A percentile compares a stretch with the other conserved stretches of the same genome.
These are phyloP conservation scores for Gryllus bimaculatus DNA, from an alignment of 1,140 invertebrate species.

Conservation along the genomic window DNA sequence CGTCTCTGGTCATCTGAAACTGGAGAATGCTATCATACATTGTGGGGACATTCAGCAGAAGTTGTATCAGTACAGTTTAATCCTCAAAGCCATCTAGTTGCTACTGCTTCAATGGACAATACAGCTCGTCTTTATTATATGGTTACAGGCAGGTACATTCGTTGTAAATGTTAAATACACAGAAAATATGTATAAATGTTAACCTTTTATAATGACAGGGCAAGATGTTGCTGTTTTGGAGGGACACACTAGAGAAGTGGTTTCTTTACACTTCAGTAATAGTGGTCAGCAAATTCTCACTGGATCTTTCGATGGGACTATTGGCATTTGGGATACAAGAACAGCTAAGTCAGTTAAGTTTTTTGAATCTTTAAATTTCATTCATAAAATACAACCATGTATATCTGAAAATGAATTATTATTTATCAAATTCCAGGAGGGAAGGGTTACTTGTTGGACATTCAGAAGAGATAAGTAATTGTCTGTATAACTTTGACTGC, in stretches of 20 bases:
- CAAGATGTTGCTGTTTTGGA: constrained; percentile 38
- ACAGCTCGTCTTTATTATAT: constrained; percentile 60
- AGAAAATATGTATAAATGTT: not conserved
- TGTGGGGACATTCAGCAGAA: constrained; percentile 63
- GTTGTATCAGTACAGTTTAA: constrained; percentile 60
- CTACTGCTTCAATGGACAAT: constrained; percentile 65
- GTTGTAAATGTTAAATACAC: not conserved
- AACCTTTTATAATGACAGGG: constrained; percentile 31
- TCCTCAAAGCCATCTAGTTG: constrained; percentile 46
- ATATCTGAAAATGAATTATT: not conserved
- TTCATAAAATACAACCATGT: not conserved
- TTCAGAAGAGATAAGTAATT: constrained; percentile 9
- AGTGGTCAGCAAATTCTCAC: constrained; percentile 57
- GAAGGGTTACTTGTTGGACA: constrained; percentile 11
- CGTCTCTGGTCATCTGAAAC: constrained; percentile 52
- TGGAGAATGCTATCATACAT: constrained; percentile 55
- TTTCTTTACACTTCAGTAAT: constrained; percentile 58
- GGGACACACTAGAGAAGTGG: constrained; percentile 65
- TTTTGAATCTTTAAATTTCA: not conserved
- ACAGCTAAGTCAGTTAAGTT: constrained; percentile 47
- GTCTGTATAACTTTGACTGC: constrained; percentile 9
- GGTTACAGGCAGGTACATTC: constrained; percentile 39
- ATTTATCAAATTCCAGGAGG: not conserved
- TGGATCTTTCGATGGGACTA: constrained; percentile 68
- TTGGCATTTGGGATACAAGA: constrained; percentile 62